Evolutionary conservation across 2,888 invertebrate species (phyloP).

Genomic region (Drosophila picticornis): DNA sequence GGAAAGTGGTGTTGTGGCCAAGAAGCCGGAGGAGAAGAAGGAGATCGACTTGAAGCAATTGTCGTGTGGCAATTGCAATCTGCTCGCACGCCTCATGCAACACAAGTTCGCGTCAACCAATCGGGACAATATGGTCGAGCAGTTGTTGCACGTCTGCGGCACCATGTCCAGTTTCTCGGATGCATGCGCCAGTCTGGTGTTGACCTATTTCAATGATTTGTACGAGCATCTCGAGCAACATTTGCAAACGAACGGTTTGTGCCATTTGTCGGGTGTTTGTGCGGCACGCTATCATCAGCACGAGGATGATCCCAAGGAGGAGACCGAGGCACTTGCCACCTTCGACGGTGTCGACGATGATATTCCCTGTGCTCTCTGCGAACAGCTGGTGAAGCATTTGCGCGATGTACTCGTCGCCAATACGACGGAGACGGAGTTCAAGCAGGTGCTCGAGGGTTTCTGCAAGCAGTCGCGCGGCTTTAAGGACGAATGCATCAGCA

Average conservation of each 20-base stretch:
- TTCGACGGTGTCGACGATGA: constrained; percentile 86
- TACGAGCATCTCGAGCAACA: constrained; percentile 88
- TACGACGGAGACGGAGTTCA: constrained; percentile 93
- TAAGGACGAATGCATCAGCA: constrained; percentile 89
- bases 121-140: constrained; percentile 83
- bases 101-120: constrained; percentile 81
- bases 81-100: constrained; percentile 76
- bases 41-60: constrained; percentile 39
- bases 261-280: constrained; percentile 92
- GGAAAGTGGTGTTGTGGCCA: not conserved
- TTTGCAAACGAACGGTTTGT: constrained; percentile 89
- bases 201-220: constrained; percentile 91
- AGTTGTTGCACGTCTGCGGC: constrained; percentile 88
- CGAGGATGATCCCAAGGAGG: constrained; percentile 85
- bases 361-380: constrained; percentile 94
- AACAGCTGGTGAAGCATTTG: constrained; percentile 92
- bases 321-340: constrained; percentile 85
- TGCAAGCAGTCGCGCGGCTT: constrained; percentile 93
- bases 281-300: constrained; percentile 88
- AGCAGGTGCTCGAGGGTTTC: constrained; percentile 90
- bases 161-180: constrained; percentile 91
- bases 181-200: constrained; percentile 90
- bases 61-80: constrained; percentile 83
- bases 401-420: constrained; percentile 93
- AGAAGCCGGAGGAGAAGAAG: not conserved